These are phyloP conservation scores for Peromyscus melanophrys DNA, from an alignment of 2,797 vertebrate genomes.

Conservation along the genomic window DNA sequence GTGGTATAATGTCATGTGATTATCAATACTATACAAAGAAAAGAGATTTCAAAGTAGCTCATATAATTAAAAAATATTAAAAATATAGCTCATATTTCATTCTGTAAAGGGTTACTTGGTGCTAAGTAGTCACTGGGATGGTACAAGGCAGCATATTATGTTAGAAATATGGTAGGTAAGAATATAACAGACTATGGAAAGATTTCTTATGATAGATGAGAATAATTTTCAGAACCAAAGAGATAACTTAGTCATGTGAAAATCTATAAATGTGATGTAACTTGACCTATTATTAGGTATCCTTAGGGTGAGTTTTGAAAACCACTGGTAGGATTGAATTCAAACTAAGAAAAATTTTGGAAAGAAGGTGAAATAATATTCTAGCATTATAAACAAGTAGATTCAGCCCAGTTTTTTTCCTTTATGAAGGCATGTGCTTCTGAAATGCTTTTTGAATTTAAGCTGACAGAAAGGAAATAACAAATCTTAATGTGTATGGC, in stretches of 20 bases:
- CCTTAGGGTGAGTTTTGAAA: conserved; percentile 59
- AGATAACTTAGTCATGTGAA: neutral
- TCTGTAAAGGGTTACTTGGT: neutral
- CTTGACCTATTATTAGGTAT: neutral
- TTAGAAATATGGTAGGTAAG: neutral
- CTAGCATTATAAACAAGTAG: conserved; percentile 39
- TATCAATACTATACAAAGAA: neutral
- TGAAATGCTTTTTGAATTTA: conserved; percentile 63
- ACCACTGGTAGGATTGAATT: conserved; percentile 5
- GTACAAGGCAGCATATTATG: neutral
- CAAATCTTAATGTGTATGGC: conserved; percentile 54
- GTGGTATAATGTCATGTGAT: neutral
- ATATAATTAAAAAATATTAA: neutral
- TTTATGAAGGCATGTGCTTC: conserved; percentile 37
- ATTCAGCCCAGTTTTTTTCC: conserved; percentile 17
- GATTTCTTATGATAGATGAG: neutral
- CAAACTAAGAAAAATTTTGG: conserved; percentile 57
- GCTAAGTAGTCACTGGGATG: neutral
- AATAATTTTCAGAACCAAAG: conserved; percentile 29
- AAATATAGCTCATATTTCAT: neutral
- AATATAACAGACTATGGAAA: neutral
- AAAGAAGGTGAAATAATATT: conserved; percentile 62
- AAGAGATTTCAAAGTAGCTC: conserved; percentile 25
- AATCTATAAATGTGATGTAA: neutral
- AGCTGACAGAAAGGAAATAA: conserved; percentile 10